These are phyloP conservation scores for Montifringilla adamsi DNA, from an alignment of 2,113 vertebrate species.

Conservation along the genomic window DNA sequence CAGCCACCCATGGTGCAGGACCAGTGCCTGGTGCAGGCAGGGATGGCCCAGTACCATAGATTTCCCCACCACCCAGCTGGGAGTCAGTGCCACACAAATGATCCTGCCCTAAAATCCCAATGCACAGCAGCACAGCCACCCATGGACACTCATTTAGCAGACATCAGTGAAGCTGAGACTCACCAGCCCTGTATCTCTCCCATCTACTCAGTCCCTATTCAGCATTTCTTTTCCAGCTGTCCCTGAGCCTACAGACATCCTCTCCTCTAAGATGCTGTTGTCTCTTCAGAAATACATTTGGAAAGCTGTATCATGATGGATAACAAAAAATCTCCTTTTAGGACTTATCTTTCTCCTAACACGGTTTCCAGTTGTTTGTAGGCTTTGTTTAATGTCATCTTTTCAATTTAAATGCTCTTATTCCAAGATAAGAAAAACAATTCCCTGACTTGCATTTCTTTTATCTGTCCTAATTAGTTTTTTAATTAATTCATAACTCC, in stretches of 20 bases:
- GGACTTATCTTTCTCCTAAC: constrained; percentile 22
- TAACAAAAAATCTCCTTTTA: constrained; percentile 12
- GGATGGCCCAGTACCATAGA: not conserved
- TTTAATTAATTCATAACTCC: constrained; percentile 64
- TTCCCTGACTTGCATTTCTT: not conserved
- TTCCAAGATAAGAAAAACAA: constrained; percentile 58
- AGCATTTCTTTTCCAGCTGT: not conserved
- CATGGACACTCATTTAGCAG: not conserved
- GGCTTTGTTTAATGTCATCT: constrained; percentile 49
- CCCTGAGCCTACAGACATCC: not conserved
- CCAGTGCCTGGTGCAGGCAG: not conserved
- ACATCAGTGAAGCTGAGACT: not conserved
- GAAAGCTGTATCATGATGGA: not conserved
- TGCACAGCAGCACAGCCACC: not conserved
- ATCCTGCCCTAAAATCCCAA: not conserved
- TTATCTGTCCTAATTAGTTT: constrained; percentile 55
- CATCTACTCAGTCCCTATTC: not conserved
- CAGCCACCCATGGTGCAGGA: not conserved
- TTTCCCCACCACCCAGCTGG: not conserved
- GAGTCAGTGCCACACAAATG: not conserved
- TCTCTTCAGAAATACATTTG: not conserved
- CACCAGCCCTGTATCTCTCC: not conserved
- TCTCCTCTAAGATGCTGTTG: not conserved
- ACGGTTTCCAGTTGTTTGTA: constrained; percentile 24
- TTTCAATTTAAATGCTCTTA: constrained; percentile 52